Percentiles rank a stretch among this genome's conserved stretches.
Conservation (phyloP, 2,113 vertebrate species). For the Scatophagus argus region DNA sequence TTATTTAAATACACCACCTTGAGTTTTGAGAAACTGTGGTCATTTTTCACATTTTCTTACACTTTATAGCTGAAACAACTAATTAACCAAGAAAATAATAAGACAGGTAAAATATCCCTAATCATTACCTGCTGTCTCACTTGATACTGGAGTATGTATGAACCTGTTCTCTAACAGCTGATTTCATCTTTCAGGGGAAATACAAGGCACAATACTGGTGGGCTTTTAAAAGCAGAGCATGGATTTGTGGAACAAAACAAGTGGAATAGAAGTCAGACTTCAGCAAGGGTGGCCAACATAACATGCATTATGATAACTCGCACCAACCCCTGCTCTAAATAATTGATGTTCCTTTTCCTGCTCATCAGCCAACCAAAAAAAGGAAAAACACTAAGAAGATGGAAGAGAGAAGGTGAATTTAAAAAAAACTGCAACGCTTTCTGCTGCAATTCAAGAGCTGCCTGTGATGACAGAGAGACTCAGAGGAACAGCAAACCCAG, state of each 20-base stretch:
- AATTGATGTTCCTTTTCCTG: constrained; percentile 59
- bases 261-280: constrained; percentile 10
- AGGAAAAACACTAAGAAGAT: constrained; percentile 10
- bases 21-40: too few species aligned
- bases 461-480: constrained; percentile 64
- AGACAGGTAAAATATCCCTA: background rate
- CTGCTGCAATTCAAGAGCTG: constrained; percentile 57
- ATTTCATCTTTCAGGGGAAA: constrained; percentile 10
- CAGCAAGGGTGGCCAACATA: constrained; percentile 38
- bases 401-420: constrained; percentile 31
- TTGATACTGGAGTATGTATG: background rate
- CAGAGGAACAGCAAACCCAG: constrained; percentile 64
- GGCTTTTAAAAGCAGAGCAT: constrained; percentile 6
- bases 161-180: background rate
- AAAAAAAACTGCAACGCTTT: constrained; percentile 46
- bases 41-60: too few species aligned
- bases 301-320: constrained; percentile 47
- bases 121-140: background rate
- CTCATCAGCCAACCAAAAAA: constrained; percentile 48
- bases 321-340: constrained; percentile 55
- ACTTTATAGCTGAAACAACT: background rate
- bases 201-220: background rate
- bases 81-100: background rate
- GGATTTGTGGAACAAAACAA: constrained; percentile 18
- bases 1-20: too few species aligned